phyloP scores from a whole-genome alignment of 64 coral and sea anemone genomes.

The Orbicella faveolata region DNA sequence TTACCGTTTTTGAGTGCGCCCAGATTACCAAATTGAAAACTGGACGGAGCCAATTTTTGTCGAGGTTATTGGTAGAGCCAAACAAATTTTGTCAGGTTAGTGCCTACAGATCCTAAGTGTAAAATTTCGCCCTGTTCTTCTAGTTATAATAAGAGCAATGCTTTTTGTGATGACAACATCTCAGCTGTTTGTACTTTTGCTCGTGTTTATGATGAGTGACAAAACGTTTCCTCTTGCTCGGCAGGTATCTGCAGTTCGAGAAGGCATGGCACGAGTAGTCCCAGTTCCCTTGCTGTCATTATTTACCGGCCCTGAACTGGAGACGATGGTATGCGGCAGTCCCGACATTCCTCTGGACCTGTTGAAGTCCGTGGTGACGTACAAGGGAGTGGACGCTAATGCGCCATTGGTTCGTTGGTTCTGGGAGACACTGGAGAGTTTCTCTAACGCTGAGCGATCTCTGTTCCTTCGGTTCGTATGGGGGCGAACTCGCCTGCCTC shows the following conservation, averaged over 20 bases:
- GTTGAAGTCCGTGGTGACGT: constrained; percentile 91
- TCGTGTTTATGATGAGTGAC: not conserved
- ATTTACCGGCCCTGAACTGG: constrained; percentile 90
- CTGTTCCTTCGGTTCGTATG: constrained; percentile 97
- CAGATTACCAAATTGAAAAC: too few relatives aligned
- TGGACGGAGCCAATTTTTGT: too few relatives aligned
- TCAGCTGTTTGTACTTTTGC: too few relatives aligned
- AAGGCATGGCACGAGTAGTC: constrained; percentile 93
- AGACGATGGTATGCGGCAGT: constrained; percentile 99
- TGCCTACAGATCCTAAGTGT: not conserved
- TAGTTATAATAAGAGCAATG: not conserved
- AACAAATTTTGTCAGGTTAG: too few relatives aligned
- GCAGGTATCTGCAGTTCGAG: constrained; percentile 80
- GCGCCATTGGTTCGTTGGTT: constrained; percentile 93
- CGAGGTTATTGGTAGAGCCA: too few relatives aligned
- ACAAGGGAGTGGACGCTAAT: constrained; percentile 88
- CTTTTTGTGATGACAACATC: too few relatives aligned
- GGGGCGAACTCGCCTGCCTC: constrained; percentile 94
- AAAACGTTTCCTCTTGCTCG: not conserved
- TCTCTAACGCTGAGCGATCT: constrained; percentile 96
- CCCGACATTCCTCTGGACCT: constrained; percentile 96
- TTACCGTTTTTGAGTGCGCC: too few relatives aligned
- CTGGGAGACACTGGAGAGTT: constrained; percentile 96
- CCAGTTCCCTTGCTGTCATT: constrained; percentile 92
- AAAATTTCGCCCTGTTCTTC: not conserved